Evolutionary conservation across 2,797 vertebrate species (phyloP), one percentile per base, ranked within the genome.

Genomic region (Artibeus lituratus): DNA sequence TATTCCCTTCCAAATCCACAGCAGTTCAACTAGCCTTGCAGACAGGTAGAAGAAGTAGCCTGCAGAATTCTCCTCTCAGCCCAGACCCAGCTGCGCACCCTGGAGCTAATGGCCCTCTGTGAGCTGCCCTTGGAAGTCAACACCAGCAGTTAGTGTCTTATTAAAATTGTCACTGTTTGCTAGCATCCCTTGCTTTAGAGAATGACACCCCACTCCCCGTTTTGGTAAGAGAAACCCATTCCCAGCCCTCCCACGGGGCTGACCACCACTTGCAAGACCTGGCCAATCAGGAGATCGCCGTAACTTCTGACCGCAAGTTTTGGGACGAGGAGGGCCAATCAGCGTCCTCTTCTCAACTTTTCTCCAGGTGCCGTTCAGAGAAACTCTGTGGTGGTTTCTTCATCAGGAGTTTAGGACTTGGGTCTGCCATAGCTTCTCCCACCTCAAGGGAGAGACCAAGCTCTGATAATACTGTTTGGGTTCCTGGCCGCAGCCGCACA

Each of bases 401-500:
- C 42, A 0, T 4, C 18, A 2, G 2, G 10, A 19, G 35, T 16
- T 0, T 0, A 0, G 32, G 53, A 0, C 55, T 42, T 26, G 4
- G 26, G 5, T 26, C n/a, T 21, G n/a, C 11, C 1, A 0, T 0
- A 10, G 47, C 1, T 51, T 49, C 73, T n/a, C 5, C 21, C 19
- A 19, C 65, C 11, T 80, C 1, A 1, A n/a, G 55, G 53, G 16
- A 19, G 11, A 83, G 49, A 19, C 62, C 0, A 0, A 24, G 18
- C 24, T 10, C 86, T 47, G 39, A 11, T 29, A 7, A 7, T 35
- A 14, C 29, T n/a, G 9, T 53, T 14, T 39, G 73, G 37, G 21
- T 16, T 74, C 49, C 44, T 29, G 70, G 37, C 37, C 29, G 44
- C 78, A n/a, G 22, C 6, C 37, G 10, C 3, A 21, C n/a, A 15